Base-by-base conservation (phyloP, 2,888 invertebrate species). In the Phrixothrix hirtus region DNA sequence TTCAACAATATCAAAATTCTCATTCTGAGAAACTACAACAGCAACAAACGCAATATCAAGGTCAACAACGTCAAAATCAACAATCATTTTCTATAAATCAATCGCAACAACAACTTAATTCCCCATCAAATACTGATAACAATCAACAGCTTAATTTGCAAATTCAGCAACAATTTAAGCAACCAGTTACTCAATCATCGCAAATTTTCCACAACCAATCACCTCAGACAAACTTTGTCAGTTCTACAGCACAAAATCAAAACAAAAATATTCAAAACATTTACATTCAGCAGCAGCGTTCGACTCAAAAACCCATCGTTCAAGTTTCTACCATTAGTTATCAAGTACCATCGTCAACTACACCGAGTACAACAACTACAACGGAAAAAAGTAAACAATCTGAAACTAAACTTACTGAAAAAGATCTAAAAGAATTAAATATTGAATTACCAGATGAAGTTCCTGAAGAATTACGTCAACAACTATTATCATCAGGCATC, bases 381-480 rank as follows among this genome's bases (percentile, higher is more conserved):
- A 79, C 41, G 1, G 13, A 26, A 15, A 17, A 15, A 17, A 16
- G 13, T 21, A 4, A 4, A 21, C n/a, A n/a, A n/a, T n/a, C 27
- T 10, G 15, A 39, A 41, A 66, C 75, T 16, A 79, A 79, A 50
- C 79, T 81, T 43, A 80, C 80, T 45, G 75, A 75, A 25, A 82
- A 81, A 63, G 84, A 83, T 62, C 79, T 79, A 41, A 82, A 79
- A 66, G 78, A 80, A 27, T 71, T 82, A 51, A 81, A 84, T 59
- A 73, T 76, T 30, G 77, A 81, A 61, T 76, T 93, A 31, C 93
- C 93, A 7, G 92, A 91, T 65, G 92, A 93, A 78, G 92, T 92
- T 3, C 93, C 93, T 2, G 92, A 91, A 59, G 92, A 93, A 64
- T 79, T 93, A 34, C 81, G 92, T 29, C 83, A 90, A 69, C 92